These are phyloP conservation scores for Mesorhabditis spiculigera DNA, from an alignment of 2,888 invertebrate genomes.

Conservation along the genomic window DNA sequence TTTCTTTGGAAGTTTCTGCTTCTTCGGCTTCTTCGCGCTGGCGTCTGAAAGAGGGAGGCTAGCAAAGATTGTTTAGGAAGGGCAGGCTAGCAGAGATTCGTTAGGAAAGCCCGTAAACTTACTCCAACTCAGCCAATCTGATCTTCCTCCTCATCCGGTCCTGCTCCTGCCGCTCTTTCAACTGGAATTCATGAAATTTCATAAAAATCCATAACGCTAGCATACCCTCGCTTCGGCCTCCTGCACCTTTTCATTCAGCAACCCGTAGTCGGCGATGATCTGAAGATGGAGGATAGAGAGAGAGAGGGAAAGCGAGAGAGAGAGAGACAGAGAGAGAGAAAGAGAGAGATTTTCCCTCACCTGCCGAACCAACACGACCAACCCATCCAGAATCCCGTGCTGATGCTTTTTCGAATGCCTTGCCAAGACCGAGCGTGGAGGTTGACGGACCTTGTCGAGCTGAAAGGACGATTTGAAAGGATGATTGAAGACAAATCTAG, in stretches of 20 bases:
- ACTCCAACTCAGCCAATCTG: slow-evolving; percentile 3
- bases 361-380: neutral
- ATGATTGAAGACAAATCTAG: too few relatives aligned
- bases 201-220: neutral
- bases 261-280: slow-evolving; percentile 32
- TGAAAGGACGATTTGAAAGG: neutral
- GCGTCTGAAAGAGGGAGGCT: too few relatives aligned
- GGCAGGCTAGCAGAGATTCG: too few relatives aligned
- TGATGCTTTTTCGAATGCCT: neutral
- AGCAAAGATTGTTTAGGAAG: too few relatives aligned
- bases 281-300: slow-evolving; percentile 11
- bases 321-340: slow-evolving; percentile 5
- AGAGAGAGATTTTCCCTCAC: neutral
- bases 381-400: neutral
- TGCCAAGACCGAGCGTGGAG: neutral
- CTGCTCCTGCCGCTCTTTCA: slow-evolving; percentile 1
- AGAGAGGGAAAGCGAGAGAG: slow-evolving; percentile 9
- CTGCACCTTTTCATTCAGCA: slow-evolving; percentile 25
- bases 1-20: neutral
- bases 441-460: neutral
- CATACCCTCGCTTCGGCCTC: slow-evolving; percentile 18
- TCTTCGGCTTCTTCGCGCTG: neutral
- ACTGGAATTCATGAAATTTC: neutral
- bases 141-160: neutral
- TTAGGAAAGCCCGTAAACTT: neutral